These are phyloP conservation scores for Rhogogaster chlorosoma DNA, from an alignment of 2,888 invertebrate species.

Conservation along the genomic window DNA sequence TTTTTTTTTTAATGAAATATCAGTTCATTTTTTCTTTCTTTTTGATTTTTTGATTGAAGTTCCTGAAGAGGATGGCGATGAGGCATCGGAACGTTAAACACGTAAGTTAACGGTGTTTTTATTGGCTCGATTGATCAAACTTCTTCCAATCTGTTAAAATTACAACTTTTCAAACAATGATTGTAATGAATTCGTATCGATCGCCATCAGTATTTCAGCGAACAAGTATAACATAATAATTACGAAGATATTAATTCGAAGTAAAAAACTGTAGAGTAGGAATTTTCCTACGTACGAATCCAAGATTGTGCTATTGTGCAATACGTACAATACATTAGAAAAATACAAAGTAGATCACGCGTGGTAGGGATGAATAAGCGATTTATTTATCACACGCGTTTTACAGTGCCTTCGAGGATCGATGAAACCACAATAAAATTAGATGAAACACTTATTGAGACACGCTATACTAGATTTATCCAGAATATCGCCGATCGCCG, in stretches of 20 bases:
- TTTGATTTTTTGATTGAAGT: too few species aligned
- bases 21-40: too few species aligned
- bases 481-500: neutral
- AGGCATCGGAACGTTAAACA: too few species aligned
- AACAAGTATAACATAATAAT: neutral
- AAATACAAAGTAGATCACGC: neutral
- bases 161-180: neutral
- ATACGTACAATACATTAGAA: neutral
- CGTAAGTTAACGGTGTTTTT: too few species aligned
- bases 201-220: neutral
- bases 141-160: too few species aligned
- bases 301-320: neutral
- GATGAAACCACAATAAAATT: neutral
- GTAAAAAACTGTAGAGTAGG: neutral
- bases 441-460: neutral
- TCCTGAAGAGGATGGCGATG: too few species aligned
- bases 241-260: neutral
- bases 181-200: neutral
- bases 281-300: neutral
- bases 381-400: neutral
- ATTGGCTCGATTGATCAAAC: too few species aligned
- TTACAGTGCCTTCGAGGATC: neutral
- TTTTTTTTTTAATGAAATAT: too few species aligned
- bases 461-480: neutral
- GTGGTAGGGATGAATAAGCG: neutral